phyloP scores from a whole-genome alignment of 2,797 vertebrate species.

The Thalassophryne amazonica region DNA sequence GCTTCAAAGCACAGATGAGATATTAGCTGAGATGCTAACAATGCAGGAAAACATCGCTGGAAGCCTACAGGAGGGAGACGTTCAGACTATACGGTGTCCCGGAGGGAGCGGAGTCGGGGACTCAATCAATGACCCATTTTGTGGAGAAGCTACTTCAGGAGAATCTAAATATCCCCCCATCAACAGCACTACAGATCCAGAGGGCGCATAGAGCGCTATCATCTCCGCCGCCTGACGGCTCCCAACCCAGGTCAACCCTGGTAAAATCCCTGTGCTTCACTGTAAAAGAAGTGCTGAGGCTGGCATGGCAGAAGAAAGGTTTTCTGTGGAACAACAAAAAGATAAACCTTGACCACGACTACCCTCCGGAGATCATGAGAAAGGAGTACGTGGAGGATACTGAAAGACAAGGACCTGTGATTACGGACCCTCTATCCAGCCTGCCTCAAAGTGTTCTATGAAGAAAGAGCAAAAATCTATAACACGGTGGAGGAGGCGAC shows the following conservation, averaged over 20 bases:
- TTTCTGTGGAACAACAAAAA: background rate
- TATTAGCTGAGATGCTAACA: no score
- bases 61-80: no score
- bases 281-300: background rate
- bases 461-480: background rate
- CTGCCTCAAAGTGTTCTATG: background rate
- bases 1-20: no score
- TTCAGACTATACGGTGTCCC: no score
- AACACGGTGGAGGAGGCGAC: no score
- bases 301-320: background rate
- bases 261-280: background rate
- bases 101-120: no score
- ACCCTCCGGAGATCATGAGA: background rate
- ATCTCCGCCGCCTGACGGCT: background rate
- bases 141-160: no score
- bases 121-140: no score
- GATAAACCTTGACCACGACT: background rate
- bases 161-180: background rate
- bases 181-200: background rate
- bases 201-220: background rate
- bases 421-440: background rate
- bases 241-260: background rate
- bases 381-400: background rate
- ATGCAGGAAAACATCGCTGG: no score
- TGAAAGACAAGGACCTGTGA: background rate